A percentile compares a stretch with the other conserved stretches of the same genome.
phyloP scores from a whole-genome alignment of 2,113 vertebrate species.

The Oncorhynchus keta region DNA sequence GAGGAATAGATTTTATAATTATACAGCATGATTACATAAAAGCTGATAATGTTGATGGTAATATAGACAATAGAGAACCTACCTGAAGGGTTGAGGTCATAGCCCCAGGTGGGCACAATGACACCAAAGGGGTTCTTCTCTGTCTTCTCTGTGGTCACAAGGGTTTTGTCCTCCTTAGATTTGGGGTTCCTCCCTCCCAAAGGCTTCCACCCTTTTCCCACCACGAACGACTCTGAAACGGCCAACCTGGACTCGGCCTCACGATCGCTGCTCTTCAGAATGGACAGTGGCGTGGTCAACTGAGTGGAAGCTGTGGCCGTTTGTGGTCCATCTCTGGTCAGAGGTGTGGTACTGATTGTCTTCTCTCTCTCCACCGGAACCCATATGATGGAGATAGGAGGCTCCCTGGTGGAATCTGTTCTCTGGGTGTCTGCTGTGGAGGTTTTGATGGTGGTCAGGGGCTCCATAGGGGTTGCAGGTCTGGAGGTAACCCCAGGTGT shows the following conservation, averaged over 20 bases:
- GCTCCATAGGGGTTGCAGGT: conserved; percentile 25
- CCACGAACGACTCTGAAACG: conserved; percentile 57
- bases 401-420: conserved; percentile 35
- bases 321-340: conserved; percentile 13
- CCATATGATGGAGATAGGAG: conserved; percentile 57
- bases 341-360: conserved; percentile 8
- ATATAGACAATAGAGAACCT: conserved; percentile 6
- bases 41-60: conserved; percentile 25
- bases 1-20: background rate
- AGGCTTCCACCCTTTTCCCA: conserved; percentile 50
- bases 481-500: conserved; percentile 24
- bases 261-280: conserved; percentile 26
- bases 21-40: background rate
- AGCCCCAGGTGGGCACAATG: conserved; percentile 61
- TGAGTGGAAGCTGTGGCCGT: conserved; percentile 19
- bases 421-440: conserved; percentile 32
- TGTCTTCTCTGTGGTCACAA: conserved; percentile 32
- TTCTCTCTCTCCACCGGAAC: conserved; percentile 50
- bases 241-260: conserved; percentile 62
- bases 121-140: conserved; percentile 50
- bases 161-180: conserved; percentile 31
- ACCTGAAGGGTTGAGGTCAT: conserved; percentile 65
- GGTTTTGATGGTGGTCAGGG: conserved; percentile 45
- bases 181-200: conserved; percentile 36
- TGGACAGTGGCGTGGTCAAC: conserved; percentile 30